Evolutionary conservation across 1,140 invertebrate genomes (phyloP), one percentile per base, ranked within the genome.

Genomic region (Cyrtorhinus lividipennis): DNA sequence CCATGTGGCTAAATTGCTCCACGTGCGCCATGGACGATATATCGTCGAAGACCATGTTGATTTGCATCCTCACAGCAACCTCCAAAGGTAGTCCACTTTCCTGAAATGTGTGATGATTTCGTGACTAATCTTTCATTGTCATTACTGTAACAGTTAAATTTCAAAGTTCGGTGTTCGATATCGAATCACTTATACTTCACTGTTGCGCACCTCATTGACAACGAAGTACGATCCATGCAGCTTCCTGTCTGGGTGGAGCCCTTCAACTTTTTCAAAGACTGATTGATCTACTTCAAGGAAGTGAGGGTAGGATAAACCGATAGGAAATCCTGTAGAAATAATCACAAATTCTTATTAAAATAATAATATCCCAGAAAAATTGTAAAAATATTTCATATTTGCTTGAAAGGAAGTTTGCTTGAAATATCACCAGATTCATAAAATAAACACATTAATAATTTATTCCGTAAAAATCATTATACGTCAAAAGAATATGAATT

Each of bases 281-380:
- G 75, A 71, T 1, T 82, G 78, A 67, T 89, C 86, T 1, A 82
- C 80, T 63, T 86, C 77, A 69, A 85, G 84, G 72, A 93, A 95
- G 72, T 95, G 92, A 1, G 91, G 91, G 69, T 86, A 88, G n/a
- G 90, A 91, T 0, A 92, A 71, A 0, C 86, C 84, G 44, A 92
- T 89, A 0, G 88, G 88, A 70, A 90, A 90, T 2, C 87, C 79
- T 79, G 71, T 2, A 69, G 71, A 45, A 64, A 56, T 58, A 27
- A 27, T n/a, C n/a, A n/a, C n/a, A n/a, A n/a, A n/a, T n/a, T n/a
- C n/a, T n/a, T n/a, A n/a, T n/a, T n/a, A n/a, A n/a, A n/a, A n/a
- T n/a, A n/a, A n/a, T n/a, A n/a, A n/a, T n/a, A n/a, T n/a, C n/a
- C n/a, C n/a, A n/a, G n/a, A n/a, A n/a, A n/a, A n/a, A n/a, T n/a